These are phyloP conservation scores for Agrilus biguttatus DNA, from an alignment of 2,888 invertebrate species.

Conservation along the genomic window DNA sequence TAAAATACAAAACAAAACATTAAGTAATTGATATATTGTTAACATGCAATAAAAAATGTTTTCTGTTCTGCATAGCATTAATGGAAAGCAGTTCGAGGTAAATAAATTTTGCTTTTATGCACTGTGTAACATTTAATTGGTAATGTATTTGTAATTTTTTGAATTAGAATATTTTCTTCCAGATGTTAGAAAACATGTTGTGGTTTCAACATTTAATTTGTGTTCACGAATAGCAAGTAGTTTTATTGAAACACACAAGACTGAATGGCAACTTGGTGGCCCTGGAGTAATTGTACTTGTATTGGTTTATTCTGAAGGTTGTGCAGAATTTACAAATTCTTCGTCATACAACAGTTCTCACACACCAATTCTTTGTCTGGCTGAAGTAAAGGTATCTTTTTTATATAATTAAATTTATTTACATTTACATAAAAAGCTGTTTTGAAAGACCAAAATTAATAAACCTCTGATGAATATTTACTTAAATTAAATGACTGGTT, in stretches of 20 bases:
- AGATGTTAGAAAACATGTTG: conserved; percentile 44
- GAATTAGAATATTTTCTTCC: conserved; percentile 8
- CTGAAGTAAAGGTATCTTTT: conserved; percentile 42
- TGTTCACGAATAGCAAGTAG: conserved; percentile 37
- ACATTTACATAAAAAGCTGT: not conserved
- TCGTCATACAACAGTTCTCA: conserved; percentile 26
- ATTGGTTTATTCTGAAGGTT: conserved; percentile 47
- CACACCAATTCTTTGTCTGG: conserved; percentile 45
- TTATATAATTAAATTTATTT: not conserved
- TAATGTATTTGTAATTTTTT: too few relatives aligned
- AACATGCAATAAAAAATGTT: not conserved
- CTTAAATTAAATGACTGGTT: too few relatives aligned
- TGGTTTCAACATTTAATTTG: conserved; percentile 41
- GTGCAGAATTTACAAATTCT: conserved; percentile 35
- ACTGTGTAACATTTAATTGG: not conserved
- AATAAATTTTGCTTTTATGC: not conserved
- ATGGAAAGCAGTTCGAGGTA: not conserved
- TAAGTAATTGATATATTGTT: not conserved
- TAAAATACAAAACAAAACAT: not conserved
- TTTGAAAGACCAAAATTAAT: too few relatives aligned
- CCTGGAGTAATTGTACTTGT: conserved; percentile 44
- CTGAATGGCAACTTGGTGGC: conserved; percentile 42
- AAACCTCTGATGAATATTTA: too few relatives aligned
- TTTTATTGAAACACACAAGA: conserved; percentile 32
- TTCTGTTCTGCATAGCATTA: conserved; percentile 1